phyloP scores from a whole-genome alignment of 23 tunicate species.

The Oikopleura albicans region DNA sequence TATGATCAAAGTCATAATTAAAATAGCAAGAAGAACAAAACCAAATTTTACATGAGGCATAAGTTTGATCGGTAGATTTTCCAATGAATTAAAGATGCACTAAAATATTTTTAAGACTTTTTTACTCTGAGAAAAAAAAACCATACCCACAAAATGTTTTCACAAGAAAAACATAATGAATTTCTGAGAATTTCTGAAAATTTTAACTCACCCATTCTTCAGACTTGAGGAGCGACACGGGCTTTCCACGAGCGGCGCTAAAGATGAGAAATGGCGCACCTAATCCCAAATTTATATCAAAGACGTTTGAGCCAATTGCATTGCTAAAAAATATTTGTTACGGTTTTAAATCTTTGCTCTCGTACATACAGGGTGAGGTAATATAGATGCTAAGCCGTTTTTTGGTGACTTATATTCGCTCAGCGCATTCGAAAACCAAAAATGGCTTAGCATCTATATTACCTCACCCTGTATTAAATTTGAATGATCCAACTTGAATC shows the following conservation, averaged over 20 bases:
- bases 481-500: too few relatives aligned
- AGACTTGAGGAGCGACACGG: background rate
- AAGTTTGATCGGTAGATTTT: too few relatives aligned
- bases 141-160: too few relatives aligned
- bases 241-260: background rate
- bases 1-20: conserved; percentile 28
- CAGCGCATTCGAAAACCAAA: too few relatives aligned
- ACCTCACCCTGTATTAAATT: too few relatives aligned
- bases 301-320: background rate
- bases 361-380: too few relatives aligned
- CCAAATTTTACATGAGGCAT: conserved; percentile 79
- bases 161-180: too few relatives aligned
- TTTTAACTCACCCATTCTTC: background rate
- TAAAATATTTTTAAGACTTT: background rate
- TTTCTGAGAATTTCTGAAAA: too few relatives aligned
- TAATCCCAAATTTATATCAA: background rate
- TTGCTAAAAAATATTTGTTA: background rate
- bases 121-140: background rate
- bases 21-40: conserved; percentile 31
- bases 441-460: too few relatives aligned
- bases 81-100: background rate
- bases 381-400: too few relatives aligned
- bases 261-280: background rate
- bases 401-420: too few relatives aligned
- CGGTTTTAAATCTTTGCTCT: too few relatives aligned